Percentiles rank a stretch among this genome's conserved stretches.
Evolutionary conservation across 1,140 invertebrate genomes (phyloP).

Genomic region (Plectrocnemia conspersa): DNA sequence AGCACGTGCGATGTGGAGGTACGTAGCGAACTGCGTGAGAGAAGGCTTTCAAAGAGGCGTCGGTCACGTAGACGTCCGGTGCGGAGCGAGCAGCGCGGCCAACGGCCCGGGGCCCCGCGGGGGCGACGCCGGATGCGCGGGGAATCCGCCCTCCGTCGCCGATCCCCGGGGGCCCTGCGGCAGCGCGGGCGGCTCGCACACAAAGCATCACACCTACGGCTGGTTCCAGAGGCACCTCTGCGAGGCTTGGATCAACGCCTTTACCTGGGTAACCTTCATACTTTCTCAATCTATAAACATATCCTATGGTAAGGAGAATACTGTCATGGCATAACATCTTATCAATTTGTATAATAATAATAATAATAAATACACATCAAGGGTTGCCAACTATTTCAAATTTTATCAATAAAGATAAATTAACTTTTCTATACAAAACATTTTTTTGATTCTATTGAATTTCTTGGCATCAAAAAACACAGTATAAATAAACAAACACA

Average conservation of each 20-base stretch:
- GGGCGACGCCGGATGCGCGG: not conserved
- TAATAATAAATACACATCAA: conserved; percentile 1
- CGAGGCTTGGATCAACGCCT: conserved; percentile 48
- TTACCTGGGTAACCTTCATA: conserved; percentile 45
- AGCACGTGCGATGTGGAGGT: conserved; percentile 1
- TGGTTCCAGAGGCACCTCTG: conserved; percentile 47
- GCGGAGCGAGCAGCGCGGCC: conserved; percentile 7
- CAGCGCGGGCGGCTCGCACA: conserved; percentile 23
- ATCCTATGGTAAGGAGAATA: too few relatives aligned
- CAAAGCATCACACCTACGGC: conserved; percentile 40
- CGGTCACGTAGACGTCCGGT: not conserved
- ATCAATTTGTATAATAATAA: too few relatives aligned
- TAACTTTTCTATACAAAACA: not conserved
- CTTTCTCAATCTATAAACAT: conserved; percentile 9
- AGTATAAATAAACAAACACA: too few relatives aligned
- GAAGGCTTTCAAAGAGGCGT: not conserved
- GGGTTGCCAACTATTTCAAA: conserved; percentile 1
- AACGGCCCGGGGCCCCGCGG: not conserved
- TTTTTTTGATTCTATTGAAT: not conserved
- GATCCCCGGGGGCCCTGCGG: not conserved
- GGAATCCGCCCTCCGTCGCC: not conserved
- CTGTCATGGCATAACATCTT: too few relatives aligned
- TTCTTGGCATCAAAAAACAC: too few relatives aligned
- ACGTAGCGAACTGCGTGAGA: not conserved
- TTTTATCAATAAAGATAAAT: not conserved